A percentile compares a stretch with the other conserved stretches of the same genome.
Evolutionary conservation across 1,140 invertebrate genomes (phyloP).

Genomic region (Drosophila punjabiensis): DNA sequence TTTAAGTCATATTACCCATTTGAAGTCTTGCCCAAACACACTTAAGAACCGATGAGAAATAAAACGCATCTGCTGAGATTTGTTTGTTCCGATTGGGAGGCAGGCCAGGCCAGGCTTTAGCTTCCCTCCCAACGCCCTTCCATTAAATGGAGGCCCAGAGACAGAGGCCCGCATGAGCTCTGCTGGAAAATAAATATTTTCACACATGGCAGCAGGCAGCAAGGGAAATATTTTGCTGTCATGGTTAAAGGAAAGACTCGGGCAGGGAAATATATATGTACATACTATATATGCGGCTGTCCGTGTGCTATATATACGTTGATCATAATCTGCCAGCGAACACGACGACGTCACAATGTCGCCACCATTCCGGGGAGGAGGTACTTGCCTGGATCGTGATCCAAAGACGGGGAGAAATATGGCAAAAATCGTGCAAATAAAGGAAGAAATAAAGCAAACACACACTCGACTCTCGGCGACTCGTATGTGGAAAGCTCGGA

Average conservation of each 20-base stretch:
- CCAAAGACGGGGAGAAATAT: conserved; percentile 53
- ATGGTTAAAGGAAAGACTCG: conserved; percentile 65
- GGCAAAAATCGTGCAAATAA: conserved; percentile 64
- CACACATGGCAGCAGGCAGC: conserved; percentile 63
- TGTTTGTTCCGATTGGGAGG: conserved; percentile 23
- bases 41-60: conserved; percentile 28
- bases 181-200: conserved; percentile 57
- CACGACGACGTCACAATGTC: conserved; percentile 65
- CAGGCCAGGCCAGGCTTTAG: conserved; percentile 6
- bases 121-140: background rate
- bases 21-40: conserved; percentile 37
- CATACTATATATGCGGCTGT: conserved; percentile 4
- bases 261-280: conserved; percentile 18
- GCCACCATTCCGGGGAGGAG: conserved; percentile 52
- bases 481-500: conserved; percentile 55
- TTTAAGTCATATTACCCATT: conserved; percentile 31
- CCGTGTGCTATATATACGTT: conserved; percentile 39
- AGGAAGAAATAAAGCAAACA: conserved; percentile 45
- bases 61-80: conserved; percentile 40
- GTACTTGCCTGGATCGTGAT: conserved; percentile 45
- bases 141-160: conserved; percentile 10
- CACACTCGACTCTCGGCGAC: conserved; percentile 21
- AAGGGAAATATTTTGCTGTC: conserved; percentile 72
- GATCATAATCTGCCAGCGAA: conserved; percentile 53
- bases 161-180: conserved; percentile 31